phyloP scores from a whole-genome alignment of 2,888 invertebrate genomes.

The Trachelus iudaicus region DNA sequence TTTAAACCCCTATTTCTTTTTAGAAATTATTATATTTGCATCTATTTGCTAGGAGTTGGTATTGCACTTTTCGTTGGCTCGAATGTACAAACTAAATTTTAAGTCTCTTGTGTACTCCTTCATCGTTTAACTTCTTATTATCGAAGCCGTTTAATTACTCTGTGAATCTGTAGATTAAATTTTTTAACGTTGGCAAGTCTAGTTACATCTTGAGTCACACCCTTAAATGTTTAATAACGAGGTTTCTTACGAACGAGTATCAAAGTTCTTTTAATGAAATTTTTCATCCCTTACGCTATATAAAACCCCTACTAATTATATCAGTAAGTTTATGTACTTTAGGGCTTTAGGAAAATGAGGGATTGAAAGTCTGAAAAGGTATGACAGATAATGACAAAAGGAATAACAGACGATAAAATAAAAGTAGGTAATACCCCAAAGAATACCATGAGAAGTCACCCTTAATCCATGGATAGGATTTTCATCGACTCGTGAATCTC shows the following conservation, averaged over 20 bases:
- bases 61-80: not conserved
- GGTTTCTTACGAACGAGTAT: not conserved
- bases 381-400: not conserved
- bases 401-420: not conserved
- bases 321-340: not conserved
- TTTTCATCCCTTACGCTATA: not conserved
- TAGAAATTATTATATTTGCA: not conserved
- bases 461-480: too few relatives aligned
- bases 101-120: not conserved
- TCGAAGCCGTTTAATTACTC: not conserved
- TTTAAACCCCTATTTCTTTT: not conserved
- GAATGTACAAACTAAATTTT: not conserved
- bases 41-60: not conserved
- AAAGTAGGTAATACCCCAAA: not conserved
- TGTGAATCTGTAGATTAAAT: not conserved
- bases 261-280: not conserved
- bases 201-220: not conserved
- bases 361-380: not conserved
- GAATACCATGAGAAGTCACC: too few relatives aligned
- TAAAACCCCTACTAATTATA: not conserved
- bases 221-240: not conserved
- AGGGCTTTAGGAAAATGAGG: not conserved
- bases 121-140: not conserved
- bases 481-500: too few relatives aligned
- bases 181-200: not conserved